Conservation (phyloP, 2,113 vertebrate species). For the Sinocyclocheilus maitianheensis region DNA sequence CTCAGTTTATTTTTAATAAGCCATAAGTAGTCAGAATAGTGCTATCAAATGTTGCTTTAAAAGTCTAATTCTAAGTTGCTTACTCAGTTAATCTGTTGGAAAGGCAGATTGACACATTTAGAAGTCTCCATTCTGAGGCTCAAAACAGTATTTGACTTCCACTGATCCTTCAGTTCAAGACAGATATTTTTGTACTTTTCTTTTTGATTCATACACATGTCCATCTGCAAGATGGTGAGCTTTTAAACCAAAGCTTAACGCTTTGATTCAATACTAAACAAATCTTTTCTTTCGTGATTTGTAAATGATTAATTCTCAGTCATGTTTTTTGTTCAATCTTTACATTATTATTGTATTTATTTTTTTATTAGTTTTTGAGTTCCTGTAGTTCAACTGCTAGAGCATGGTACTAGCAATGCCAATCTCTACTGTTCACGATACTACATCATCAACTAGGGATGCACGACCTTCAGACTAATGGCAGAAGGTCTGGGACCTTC, state of each 20-base stretch:
- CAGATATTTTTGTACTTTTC: constrained; percentile 1
- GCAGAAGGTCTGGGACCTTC: too few relatives aligned
- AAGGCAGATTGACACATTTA: constrained; percentile 17
- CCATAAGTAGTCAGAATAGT: background rate
- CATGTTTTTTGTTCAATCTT: background rate
- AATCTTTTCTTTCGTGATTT: background rate
- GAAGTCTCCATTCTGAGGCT: constrained; percentile 2
- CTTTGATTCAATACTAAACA: background rate
- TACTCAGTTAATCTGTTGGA: constrained; percentile 19
- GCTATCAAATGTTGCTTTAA: constrained; percentile 10
- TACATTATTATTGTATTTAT: background rate
- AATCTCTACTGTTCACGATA: background rate
- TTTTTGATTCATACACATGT: background rate
- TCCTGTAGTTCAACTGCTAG: background rate
- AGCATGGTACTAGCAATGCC: background rate
- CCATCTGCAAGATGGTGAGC: background rate
- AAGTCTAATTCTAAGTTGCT: background rate
- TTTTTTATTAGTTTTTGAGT: background rate
- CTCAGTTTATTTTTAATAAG: constrained; percentile 5
- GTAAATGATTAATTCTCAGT: background rate
- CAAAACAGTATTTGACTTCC: background rate
- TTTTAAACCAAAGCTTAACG: background rate
- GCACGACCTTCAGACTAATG: too few relatives aligned
- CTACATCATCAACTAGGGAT: background rate
- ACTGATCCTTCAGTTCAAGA: background rate